A percentile compares a stretch with the other conserved stretches of the same genome.
These are phyloP conservation scores for Hiodon alosoides DNA, from an alignment of 2,113 vertebrate genomes.

Conservation along the genomic window DNA sequence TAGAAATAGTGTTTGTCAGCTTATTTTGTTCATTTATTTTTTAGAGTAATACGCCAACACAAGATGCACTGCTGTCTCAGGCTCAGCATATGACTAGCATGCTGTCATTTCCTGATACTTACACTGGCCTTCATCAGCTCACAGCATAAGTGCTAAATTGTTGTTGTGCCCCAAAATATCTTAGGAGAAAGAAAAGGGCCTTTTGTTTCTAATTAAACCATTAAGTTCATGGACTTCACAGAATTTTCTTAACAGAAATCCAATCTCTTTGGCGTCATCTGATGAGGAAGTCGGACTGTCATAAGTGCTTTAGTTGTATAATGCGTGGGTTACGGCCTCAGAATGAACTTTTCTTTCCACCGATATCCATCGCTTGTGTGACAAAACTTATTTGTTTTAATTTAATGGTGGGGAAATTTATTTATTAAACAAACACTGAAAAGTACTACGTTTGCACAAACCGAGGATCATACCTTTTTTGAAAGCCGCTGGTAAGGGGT, in stretches of 20 bases:
- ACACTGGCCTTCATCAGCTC: slow-evolving; percentile 3
- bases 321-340: slow-evolving; percentile 46
- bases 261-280: slow-evolving; percentile 42
- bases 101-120: slow-evolving; percentile 16
- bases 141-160: slow-evolving; percentile 23
- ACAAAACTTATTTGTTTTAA: slow-evolving; percentile 27
- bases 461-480: neutral
- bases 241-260: slow-evolving; percentile 38
- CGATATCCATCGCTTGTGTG: slow-evolving; percentile 51
- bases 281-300: slow-evolving; percentile 47
- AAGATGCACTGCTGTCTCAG: neutral
- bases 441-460: slow-evolving; percentile 36
- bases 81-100: slow-evolving; percentile 37
- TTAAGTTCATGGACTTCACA: slow-evolving; percentile 35
- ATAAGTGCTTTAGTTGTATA: slow-evolving; percentile 43
- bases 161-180: slow-evolving; percentile 13
- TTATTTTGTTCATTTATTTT: neutral
- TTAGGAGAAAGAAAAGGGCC: slow-evolving; percentile 11
- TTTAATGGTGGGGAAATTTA: slow-evolving; percentile 48
- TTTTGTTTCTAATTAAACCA: slow-evolving; percentile 26
- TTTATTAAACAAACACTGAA: slow-evolving; percentile 40
- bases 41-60: slow-evolving; percentile 4
- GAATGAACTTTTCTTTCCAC: slow-evolving; percentile 52
- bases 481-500: neutral
- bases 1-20: neutral